Evolutionary conservation across 2,888 invertebrate genomes (phyloP), one percentile per base, ranked within the genome.

Genomic region (Pycnomerus fuliginosus): DNA sequence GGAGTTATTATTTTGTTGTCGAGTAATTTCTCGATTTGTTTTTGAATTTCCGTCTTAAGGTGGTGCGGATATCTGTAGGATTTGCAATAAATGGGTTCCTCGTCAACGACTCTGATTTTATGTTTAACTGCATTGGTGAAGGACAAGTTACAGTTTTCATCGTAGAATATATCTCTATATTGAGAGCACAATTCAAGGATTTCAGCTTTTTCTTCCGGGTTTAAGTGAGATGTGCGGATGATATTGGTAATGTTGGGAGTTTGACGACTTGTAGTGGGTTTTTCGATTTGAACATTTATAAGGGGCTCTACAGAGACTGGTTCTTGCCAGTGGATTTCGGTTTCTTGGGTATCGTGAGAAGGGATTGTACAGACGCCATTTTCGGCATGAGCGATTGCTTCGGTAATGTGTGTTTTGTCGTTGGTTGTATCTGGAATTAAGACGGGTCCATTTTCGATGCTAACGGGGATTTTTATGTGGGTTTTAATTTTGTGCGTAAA

Each of bases 81-180:
- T 27, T 27, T 27, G 28, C 28, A 27, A 27, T 27, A 27, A 12
- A 27, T 10, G 10, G 28, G 28, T 5, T 27, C 28, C 7, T 27
- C 28, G 12, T 27, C 28, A 5, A 10, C n/a, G 4, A 7, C 7
- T 7, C 28, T n/a, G 28, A n/a, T 11, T 27, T 27, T 27, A 12
- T 27, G 28, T 20, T 20, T 20, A 4, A 20, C 20, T 7, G 20
- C 20, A 7, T 20, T 20, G 4, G 20, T 20, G 20, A 20, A 20
- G 7, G 20, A 20, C 11, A 34, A 29, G 28, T 34, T 8, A 11
- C 29, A 30, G 3, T 34, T 29, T n/a, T 34, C 28, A 16, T 34
- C 28, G 12, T 34, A 34, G 28, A 34, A 34, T n/a, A 34, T 29
- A 29, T 34, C 10, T 11, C 17, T 34, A 29, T 30, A 34, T 34